These are phyloP conservation scores for Benitochromis conjunctus DNA, from an alignment of 2,113 vertebrate genomes.

Conservation along the genomic window DNA sequence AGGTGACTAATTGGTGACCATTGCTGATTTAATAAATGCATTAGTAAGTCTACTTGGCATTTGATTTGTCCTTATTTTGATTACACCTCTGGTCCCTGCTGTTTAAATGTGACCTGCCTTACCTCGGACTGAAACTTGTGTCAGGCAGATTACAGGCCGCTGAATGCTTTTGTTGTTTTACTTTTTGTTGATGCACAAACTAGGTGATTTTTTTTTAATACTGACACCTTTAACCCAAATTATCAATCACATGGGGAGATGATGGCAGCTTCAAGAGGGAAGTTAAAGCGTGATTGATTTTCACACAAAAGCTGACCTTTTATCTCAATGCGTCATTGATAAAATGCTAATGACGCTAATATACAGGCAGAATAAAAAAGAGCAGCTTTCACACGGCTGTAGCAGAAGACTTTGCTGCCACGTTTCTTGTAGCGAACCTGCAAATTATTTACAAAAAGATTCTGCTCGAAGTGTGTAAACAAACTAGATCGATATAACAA, in stretches of 20 bases:
- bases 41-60: background rate
- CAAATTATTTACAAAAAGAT: background rate
- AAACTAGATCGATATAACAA: conserved; percentile 43
- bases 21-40: background rate
- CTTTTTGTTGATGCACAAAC: background rate
- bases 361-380: conserved; percentile 10
- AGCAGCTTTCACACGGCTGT: background rate
- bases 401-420: background rate
- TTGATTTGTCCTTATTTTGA: background rate
- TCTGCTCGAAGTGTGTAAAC: background rate
- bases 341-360: conserved; percentile 41
- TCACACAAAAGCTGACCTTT: conserved; percentile 52
- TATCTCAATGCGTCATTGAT: conserved; percentile 18
- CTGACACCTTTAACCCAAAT: conserved; percentile 2
- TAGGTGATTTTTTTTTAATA: background rate
- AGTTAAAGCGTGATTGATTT: conserved; percentile 40
- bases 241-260: conserved; percentile 7
- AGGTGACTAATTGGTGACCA: background rate
- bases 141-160: background rate
- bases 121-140: background rate
- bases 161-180: background rate
- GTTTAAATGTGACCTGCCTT: background rate
- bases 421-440: background rate
- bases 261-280: background rate
- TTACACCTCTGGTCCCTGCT: background rate